These are phyloP conservation scores for Trachymyrmex cornetzi DNA, from an alignment of 1,140 invertebrate genomes.

Conservation along the genomic window DNA sequence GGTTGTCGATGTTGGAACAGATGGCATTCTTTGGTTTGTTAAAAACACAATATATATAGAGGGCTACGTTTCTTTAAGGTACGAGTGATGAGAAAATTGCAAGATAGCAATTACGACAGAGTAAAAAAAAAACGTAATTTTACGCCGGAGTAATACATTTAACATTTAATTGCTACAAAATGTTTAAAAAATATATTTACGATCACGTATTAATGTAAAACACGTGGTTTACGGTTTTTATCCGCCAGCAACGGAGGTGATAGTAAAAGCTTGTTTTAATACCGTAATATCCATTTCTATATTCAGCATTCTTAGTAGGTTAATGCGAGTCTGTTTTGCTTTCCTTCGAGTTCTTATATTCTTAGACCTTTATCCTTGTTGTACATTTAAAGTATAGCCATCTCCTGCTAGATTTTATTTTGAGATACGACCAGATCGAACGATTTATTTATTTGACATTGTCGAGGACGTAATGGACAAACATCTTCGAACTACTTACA, in stretches of 20 bases:
- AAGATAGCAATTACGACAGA: slow-evolving; percentile 20
- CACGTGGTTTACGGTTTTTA: neutral
- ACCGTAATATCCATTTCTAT: slow-evolving; percentile 1
- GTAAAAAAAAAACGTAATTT: neutral
- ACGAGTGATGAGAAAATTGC: slow-evolving; percentile 3
- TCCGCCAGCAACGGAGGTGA: neutral
- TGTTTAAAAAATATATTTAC: neutral
- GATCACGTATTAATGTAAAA: neutral
- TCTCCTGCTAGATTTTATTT: slow-evolving; percentile 26
- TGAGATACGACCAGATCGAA: slow-evolving; percentile 16
- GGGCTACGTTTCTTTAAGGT: neutral
- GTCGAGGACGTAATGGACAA: neutral
- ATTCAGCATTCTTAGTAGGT: slow-evolving; percentile 25
- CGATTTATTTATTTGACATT: slow-evolving; percentile 33
- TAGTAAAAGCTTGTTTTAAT: neutral
- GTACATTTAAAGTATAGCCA: slow-evolving; percentile 14
- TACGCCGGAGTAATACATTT: neutral
- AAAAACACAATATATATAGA: slow-evolving; percentile 20
- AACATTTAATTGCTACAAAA: neutral
- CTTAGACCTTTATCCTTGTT: slow-evolving; percentile 16
- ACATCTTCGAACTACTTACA: neutral
- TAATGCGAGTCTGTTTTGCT: slow-evolving; percentile 27
- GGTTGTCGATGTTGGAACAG: slow-evolving; percentile 6
- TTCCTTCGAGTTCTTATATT: slow-evolving; percentile 10
- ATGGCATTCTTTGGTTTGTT: neutral